These are phyloP conservation scores for Bacillus rossius DNA, from an alignment of 1,140 invertebrate species.

Conservation along the genomic window DNA sequence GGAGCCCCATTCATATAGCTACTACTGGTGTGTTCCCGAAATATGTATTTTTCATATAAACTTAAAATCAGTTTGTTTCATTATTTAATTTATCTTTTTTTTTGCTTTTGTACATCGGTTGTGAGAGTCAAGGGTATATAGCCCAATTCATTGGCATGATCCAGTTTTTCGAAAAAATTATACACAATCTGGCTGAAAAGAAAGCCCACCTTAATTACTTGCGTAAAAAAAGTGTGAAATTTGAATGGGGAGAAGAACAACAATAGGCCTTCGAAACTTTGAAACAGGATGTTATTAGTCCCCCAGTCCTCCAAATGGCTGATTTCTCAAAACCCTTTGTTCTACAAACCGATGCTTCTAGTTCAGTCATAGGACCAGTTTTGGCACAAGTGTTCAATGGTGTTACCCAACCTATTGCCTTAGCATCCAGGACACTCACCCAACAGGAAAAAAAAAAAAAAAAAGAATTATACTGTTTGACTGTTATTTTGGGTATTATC, in stretches of 20 bases:
- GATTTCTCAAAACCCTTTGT: constrained; percentile 33
- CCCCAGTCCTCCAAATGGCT: constrained; percentile 33
- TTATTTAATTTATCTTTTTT: too few relatives aligned
- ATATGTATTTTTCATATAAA: too few relatives aligned
- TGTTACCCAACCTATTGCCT: constrained; percentile 26
- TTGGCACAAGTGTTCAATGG: constrained; percentile 31
- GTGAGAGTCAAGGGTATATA: too few relatives aligned
- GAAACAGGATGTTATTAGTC: constrained; percentile 27
- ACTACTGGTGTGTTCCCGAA: too few relatives aligned
- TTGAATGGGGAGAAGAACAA: constrained; percentile 30
- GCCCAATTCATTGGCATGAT: too few relatives aligned
- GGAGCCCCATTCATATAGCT: too few relatives aligned
- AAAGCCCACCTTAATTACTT: constrained; percentile 34
- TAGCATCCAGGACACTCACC: constrained; percentile 35
- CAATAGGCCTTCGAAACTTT: constrained; percentile 31
- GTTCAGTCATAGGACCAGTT: constrained; percentile 32
- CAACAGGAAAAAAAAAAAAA: constrained; percentile 37
- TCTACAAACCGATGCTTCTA: constrained; percentile 36
- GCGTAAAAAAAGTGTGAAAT: constrained; percentile 17
- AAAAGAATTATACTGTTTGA: constrained; percentile 40
- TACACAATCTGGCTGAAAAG: constrained; percentile 32
- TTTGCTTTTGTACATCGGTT: too few relatives aligned
- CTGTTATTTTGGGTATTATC: constrained; percentile 40
- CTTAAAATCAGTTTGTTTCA: too few relatives aligned
- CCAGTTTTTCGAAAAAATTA: too few relatives aligned